Percentiles rank a stretch among this genome's conserved stretches.
These are phyloP conservation scores for Sinella curviseta DNA, from an alignment of 1,140 invertebrate species.

Conservation along the genomic window DNA sequence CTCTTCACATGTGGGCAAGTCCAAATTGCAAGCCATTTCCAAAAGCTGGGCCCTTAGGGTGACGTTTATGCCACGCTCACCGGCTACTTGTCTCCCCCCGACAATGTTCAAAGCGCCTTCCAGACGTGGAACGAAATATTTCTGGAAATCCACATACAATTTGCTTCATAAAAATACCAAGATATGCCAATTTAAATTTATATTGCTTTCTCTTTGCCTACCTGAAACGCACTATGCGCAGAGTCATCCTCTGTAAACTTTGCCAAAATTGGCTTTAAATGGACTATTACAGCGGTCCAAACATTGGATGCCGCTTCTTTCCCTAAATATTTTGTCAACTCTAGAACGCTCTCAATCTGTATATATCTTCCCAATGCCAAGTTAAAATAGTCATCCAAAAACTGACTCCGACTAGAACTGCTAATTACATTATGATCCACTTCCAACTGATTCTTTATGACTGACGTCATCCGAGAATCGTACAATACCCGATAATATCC, in stretches of 20 bases:
- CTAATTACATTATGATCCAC: slow-evolving; percentile 20
- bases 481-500: slow-evolving; percentile 83
- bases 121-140: slow-evolving; percentile 35
- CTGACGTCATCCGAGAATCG: slow-evolving; percentile 57
- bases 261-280: slow-evolving; percentile 24
- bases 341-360: slow-evolving; percentile 31
- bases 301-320: slow-evolving; percentile 33
- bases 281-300: slow-evolving; percentile 31
- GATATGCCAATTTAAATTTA: neutral
- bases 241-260: neutral
- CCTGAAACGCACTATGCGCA: neutral
- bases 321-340: slow-evolving; percentile 29
- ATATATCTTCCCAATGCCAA: slow-evolving; percentile 31
- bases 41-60: slow-evolving; percentile 34
- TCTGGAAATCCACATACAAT: slow-evolving; percentile 13
- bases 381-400: slow-evolving; percentile 45
- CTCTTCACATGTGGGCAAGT: slow-evolving; percentile 5
- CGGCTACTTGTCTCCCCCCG: slow-evolving; percentile 23
- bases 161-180: neutral
- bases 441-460: slow-evolving; percentile 21
- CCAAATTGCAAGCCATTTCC: slow-evolving; percentile 32
- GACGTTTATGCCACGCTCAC: slow-evolving; percentile 29
- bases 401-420: slow-evolving; percentile 35
- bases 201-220: neutral
- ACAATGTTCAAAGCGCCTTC: slow-evolving; percentile 28